Base-by-base conservation (phyloP, 2,888 invertebrate genomes). In the Gibbula magus region DNA sequence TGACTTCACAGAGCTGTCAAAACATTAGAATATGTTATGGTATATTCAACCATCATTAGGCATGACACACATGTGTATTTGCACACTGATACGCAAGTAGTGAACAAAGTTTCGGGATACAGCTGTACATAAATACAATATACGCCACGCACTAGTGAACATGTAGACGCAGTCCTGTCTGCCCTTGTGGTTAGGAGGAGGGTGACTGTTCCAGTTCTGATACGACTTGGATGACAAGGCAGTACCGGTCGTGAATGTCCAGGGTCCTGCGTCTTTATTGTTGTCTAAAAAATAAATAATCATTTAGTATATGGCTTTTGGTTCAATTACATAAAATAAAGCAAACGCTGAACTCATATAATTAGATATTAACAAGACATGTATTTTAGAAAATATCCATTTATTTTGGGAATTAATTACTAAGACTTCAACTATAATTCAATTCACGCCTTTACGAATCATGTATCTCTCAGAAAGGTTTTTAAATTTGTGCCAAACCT, bases 141-240 rank as follows among this genome's bases (percentile, higher is more conserved):
- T 5, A 5, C n/a, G 45, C 18, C 61, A 75, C 82, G 81, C 74
- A 86, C 87, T 81, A 77, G 86, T 86, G 18, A 61, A 54, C 20
- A 87, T 85, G 45, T 78, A 84, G 0, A 78, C 83, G 75, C 87
- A 87, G 79, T 87, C 87, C 32, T 77, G 79, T 66, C 74, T 78
- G 8, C 77, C 66, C 8, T 52, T 13, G 0, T 81, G 83, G 61
- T 86, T 85, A 0, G 35, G 53, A 5, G 83, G 81, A 76, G n/a
- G 66, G 79, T 73, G 82, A 84, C 22, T 76, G 74, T 8, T 61
- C 32, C 18, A 73, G 75, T 25, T 79, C 85, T 84, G 85, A 67
- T 82, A 80, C 13, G 83, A 81, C 45, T 81, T 84, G 13, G 39
- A 75, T 4, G 45, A 67, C 10, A 84, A 70, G 16, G 53, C 25